These are phyloP conservation scores for Lepus americanus DNA, from an alignment of 2,113 vertebrate genomes.

Conservation along the genomic window DNA sequence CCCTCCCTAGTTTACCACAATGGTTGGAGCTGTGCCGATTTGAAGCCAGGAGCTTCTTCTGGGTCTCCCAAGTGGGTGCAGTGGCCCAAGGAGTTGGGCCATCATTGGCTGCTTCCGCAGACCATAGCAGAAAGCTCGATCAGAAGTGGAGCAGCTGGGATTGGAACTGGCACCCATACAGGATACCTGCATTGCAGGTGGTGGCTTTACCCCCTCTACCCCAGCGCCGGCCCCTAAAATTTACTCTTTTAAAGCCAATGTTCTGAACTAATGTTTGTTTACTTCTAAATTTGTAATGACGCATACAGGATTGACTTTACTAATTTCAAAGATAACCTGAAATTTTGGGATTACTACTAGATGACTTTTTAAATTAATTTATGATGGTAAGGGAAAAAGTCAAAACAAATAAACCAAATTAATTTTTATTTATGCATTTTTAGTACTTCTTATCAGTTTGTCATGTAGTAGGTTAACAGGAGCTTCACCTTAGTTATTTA, in stretches of 20 bases:
- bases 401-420: background rate
- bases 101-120: too few species aligned
- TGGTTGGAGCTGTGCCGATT: too few species aligned
- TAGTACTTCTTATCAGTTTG: constrained; percentile 12
- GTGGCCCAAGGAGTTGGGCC: too few species aligned
- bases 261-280: background rate
- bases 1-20: too few species aligned
- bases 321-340: background rate
- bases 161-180: too few species aligned
- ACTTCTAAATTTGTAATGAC: background rate
- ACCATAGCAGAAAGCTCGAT: too few species aligned
- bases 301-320: background rate
- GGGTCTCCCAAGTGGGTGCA: too few species aligned
- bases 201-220: too few species aligned
- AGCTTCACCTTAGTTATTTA: constrained; percentile 1
- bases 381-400: background rate
- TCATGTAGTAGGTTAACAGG: background rate
- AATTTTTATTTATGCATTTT: background rate
- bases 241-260: background rate
- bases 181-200: too few species aligned
- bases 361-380: background rate
- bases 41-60: too few species aligned
- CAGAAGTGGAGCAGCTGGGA: too few species aligned
- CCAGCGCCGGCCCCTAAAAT: too few species aligned
- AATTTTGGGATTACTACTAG: background rate